A percentile compares a stretch with the other conserved stretches of the same genome.
These are phyloP conservation scores for Tor tambroides DNA, from an alignment of 2,113 vertebrate species.

Conservation along the genomic window DNA sequence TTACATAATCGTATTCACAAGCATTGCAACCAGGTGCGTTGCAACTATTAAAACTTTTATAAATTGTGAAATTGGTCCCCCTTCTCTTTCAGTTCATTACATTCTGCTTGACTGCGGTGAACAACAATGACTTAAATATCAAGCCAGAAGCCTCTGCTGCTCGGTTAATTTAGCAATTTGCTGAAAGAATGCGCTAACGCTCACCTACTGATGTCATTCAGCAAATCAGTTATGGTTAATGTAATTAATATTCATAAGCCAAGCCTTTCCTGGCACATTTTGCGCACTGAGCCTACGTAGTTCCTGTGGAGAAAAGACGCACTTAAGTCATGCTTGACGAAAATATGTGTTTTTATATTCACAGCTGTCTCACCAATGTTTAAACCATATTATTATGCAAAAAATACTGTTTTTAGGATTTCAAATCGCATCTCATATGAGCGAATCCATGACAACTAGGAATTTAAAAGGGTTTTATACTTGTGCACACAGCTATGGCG, in stretches of 20 bases:
- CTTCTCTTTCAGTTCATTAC: background rate
- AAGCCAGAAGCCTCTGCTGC: background rate
- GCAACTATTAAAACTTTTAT: background rate
- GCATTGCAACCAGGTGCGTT: background rate
- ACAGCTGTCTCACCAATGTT: background rate
- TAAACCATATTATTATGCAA: background rate
- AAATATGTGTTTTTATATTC: constrained; percentile 6
- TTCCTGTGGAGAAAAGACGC: background rate
- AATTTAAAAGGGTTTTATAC: background rate
- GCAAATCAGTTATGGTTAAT: background rate
- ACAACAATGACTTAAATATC: background rate
- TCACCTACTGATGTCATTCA: background rate
- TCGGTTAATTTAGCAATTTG: background rate
- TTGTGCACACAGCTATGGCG: background rate
- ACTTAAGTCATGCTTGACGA: background rate
- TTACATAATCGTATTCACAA: background rate
- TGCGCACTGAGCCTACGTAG: background rate
- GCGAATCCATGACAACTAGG: background rate
- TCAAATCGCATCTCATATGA: background rate
- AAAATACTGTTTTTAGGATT: background rate
- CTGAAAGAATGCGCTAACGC: background rate
- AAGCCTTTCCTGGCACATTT: background rate
- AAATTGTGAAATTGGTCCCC: background rate
- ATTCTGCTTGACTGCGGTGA: background rate
- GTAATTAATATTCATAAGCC: background rate